Evolutionary conservation across 2,113 vertebrate species (phyloP).

Genomic region (Parus major): DNA sequence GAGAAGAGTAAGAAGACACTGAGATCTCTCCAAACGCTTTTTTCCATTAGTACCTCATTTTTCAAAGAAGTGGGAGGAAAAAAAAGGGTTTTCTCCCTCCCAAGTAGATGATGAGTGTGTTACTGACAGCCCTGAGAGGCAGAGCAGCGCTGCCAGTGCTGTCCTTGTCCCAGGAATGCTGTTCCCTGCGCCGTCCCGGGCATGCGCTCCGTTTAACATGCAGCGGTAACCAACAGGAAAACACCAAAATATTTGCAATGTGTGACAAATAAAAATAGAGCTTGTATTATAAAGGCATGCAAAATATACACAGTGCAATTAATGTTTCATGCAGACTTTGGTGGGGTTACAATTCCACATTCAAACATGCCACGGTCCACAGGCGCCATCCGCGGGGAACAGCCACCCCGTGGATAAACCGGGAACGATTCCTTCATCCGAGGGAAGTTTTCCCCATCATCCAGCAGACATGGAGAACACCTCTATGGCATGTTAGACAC

Average conservation of each 20-base stretch:
- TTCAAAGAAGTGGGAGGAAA: not conserved
- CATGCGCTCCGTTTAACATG: constrained; percentile 73
- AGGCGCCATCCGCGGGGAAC: not conserved
- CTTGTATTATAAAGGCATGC: constrained; percentile 69
- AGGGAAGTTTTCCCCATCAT: constrained; percentile 9
- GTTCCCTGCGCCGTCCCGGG: not conserved
- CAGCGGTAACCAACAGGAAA: constrained; percentile 40
- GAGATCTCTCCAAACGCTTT: not conserved
- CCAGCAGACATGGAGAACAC: not conserved
- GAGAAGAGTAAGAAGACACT: not conserved
- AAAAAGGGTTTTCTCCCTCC: not conserved
- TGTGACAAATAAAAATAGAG: constrained; percentile 48
- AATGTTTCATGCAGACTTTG: constrained; percentile 75
- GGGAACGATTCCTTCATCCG: not conserved
- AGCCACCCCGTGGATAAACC: not conserved
- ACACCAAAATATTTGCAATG: constrained; percentile 13
- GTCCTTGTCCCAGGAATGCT: not conserved
- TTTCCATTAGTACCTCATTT: not conserved
- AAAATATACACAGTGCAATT: constrained; percentile 72
- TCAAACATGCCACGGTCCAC: constrained; percentile 60
- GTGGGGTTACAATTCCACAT: constrained; percentile 67
- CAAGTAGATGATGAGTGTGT: not conserved
- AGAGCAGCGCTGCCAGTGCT: not conserved
- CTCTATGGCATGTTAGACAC: not conserved
- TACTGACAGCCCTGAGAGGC: not conserved